Evolutionary conservation across 2,113 vertebrate species (phyloP).

Genomic region (Patagioenas fasciata): DNA sequence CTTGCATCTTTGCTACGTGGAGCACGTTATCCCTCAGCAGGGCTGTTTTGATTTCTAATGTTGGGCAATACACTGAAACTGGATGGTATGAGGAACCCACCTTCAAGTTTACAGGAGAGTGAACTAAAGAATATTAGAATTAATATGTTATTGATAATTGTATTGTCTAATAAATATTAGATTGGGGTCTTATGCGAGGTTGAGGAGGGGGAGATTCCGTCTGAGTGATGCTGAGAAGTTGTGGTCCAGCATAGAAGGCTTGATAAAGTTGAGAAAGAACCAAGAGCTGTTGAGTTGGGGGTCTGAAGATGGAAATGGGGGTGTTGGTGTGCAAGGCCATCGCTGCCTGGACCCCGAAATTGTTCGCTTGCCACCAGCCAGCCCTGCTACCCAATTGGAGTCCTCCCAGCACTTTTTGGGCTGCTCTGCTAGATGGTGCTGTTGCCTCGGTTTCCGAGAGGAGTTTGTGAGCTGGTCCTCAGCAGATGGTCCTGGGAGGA

Average conservation of each 20-base stretch:
- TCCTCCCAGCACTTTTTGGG: neutral
- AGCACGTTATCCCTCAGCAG: neutral
- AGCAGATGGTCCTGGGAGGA: constrained; percentile 63
- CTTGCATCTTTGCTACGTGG: accelerated
- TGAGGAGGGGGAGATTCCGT: neutral
- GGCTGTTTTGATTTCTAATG: neutral
- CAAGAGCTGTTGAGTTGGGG: neutral
- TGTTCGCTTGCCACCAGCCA: neutral
- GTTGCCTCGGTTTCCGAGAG: constrained; percentile 49
- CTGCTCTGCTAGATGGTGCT: constrained; percentile 72
- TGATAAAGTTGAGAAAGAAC: neutral
- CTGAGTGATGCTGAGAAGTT: neutral
- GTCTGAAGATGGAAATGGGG: neutral
- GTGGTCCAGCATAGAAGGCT: neutral
- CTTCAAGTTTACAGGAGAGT: too few species aligned
- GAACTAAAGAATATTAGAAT: neutral
- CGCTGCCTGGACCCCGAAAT: neutral
- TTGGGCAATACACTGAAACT: neutral
- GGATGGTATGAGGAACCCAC: neutral
- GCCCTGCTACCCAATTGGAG: neutral
- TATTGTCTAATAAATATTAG: neutral
- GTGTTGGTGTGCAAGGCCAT: neutral
- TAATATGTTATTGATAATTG: neutral
- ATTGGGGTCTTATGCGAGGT: neutral
- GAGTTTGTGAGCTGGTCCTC: neutral